Evolutionary conservation across 2,113 vertebrate genomes (phyloP).

Genomic region (Brachyhypopomus occidentalis): DNA sequence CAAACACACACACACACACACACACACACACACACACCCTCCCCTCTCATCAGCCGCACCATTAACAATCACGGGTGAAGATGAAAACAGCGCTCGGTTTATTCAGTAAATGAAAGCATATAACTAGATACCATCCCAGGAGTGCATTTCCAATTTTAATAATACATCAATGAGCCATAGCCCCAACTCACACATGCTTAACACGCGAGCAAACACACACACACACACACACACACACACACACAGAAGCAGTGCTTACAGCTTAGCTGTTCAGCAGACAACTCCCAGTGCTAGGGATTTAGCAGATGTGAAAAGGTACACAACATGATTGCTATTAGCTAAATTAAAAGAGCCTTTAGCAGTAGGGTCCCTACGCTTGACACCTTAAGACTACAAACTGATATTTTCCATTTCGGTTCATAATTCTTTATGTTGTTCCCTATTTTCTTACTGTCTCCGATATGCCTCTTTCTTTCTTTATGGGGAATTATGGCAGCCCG

Average conservation of each 20-base stretch:
- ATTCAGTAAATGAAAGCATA: slow-evolving; percentile 99
- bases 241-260: slow-evolving; percentile 78
- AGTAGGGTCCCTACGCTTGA: slow-evolving; percentile 76
- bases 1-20: slow-evolving; percentile 40
- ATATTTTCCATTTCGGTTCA: slow-evolving; percentile 78
- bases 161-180: slow-evolving; percentile 99
- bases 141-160: slow-evolving; percentile 99
- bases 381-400: slow-evolving; percentile 78
- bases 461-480: slow-evolving; percentile 48
- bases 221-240: slow-evolving; percentile 70
- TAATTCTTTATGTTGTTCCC: slow-evolving; percentile 45
- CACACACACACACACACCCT: slow-evolving; percentile 73
- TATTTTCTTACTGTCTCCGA: slow-evolving; percentile 64
- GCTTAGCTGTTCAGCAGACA: slow-evolving; percentile 85
- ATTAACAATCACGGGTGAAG: slow-evolving; percentile 99
- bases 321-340: slow-evolving; percentile 99
- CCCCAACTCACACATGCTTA: slow-evolving; percentile 91
- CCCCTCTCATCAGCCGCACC: slow-evolving; percentile 96
- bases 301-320: slow-evolving; percentile 98
- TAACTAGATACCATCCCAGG: slow-evolving; percentile 97
- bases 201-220: slow-evolving; percentile 75
- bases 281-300: slow-evolving; percentile 94
- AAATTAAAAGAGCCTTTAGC: slow-evolving; percentile 98
- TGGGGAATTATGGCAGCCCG: slow-evolving; percentile 68
- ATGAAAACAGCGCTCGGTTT: slow-evolving; percentile 99